A percentile compares a stretch with the other conserved stretches of the same genome.
Evolutionary conservation across 1,140 invertebrate species (phyloP).

Genomic region (Bilobella aurantiaca): DNA sequence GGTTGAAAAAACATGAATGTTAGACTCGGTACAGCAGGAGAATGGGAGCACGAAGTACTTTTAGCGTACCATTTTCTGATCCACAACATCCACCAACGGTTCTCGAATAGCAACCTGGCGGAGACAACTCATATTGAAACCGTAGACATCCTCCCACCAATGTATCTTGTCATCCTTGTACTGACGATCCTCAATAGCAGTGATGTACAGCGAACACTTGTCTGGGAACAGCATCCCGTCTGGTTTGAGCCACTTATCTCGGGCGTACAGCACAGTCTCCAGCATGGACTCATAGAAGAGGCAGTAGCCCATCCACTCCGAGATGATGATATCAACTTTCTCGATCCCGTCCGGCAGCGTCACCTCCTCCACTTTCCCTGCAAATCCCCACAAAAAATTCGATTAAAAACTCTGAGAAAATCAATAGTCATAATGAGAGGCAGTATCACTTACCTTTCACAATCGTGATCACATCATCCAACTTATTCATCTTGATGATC

Average conservation of each 20-base stretch:
- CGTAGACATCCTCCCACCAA: slow-evolving; percentile 99
- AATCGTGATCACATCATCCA: not conserved
- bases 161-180: slow-evolving; percentile 99
- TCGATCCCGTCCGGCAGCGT: slow-evolving; percentile 41
- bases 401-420: not conserved
- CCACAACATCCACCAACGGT: slow-evolving; percentile 95
- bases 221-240: slow-evolving; percentile 30
- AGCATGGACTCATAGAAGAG: slow-evolving; percentile 55
- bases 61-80: slow-evolving; percentile 71
- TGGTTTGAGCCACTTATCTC: slow-evolving; percentile 49
- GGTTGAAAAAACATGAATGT: no score
- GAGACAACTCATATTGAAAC: slow-evolving; percentile 98
- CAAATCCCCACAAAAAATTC: slow-evolving; percentile 49
- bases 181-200: slow-evolving; percentile 92
- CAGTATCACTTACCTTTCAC: slow-evolving; percentile 39
- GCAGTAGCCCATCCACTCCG: slow-evolving; percentile 59
- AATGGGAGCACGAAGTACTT: not conserved
- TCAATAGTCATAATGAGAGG: not conserved
- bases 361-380: slow-evolving; percentile 46
- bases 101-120: slow-evolving; percentile 94
- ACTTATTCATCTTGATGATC: slow-evolving; percentile 55
- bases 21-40: no score
- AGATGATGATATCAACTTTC: slow-evolving; percentile 54
- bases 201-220: slow-evolving; percentile 59
- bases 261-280: slow-evolving; percentile 46